phyloP scores from a whole-genome alignment of 2,797 vertebrate species.

The Danionella dracula region DNA sequence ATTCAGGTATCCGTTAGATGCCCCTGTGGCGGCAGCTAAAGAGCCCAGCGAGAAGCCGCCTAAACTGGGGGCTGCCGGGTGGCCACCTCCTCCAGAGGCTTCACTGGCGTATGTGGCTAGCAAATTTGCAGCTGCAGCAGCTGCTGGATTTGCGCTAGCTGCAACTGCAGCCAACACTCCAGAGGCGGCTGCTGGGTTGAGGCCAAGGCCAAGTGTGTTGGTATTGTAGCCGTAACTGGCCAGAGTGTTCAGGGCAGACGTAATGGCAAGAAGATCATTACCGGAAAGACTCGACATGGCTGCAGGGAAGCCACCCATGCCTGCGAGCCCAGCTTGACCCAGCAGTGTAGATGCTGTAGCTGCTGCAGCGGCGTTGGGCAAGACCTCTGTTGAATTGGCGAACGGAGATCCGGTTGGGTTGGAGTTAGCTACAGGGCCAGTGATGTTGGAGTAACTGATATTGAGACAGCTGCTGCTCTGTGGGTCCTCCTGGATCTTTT shows the following conservation, averaged over 20 bases:
- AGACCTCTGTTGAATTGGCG: constrained; percentile 83
- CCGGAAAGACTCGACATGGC: constrained; percentile 86
- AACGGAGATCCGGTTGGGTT: constrained; percentile 93
- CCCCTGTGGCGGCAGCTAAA: constrained; percentile 80
- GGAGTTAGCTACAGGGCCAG: constrained; percentile 91
- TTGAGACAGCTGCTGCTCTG: constrained; percentile 94
- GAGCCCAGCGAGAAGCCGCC: constrained; percentile 84
- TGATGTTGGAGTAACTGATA: constrained; percentile 92
- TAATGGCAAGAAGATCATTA: constrained; percentile 91
- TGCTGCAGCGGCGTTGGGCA: constrained; percentile 77
- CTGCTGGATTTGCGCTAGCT: constrained; percentile 85
- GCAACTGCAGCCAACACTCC: constrained; percentile 87
- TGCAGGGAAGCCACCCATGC: constrained; percentile 82
- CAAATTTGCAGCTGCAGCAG: constrained; percentile 86
- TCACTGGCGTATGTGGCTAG: constrained; percentile 86
- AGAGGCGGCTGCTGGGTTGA: constrained; percentile 84
- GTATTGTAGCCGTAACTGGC: constrained; percentile 95
- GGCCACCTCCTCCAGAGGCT: constrained; percentile 71
- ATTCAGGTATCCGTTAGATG: constrained; percentile 87
- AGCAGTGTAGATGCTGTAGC: constrained; percentile 83
- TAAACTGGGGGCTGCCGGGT: constrained; percentile 69
- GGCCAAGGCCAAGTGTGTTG: constrained; percentile 85
- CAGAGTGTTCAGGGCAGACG: constrained; percentile 90
- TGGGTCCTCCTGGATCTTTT: constrained; percentile 94
- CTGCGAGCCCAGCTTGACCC: constrained; percentile 80